phyloP scores from a whole-genome alignment of 2,797 vertebrate genomes.

The Odontamblyopus lacepedii region DNA sequence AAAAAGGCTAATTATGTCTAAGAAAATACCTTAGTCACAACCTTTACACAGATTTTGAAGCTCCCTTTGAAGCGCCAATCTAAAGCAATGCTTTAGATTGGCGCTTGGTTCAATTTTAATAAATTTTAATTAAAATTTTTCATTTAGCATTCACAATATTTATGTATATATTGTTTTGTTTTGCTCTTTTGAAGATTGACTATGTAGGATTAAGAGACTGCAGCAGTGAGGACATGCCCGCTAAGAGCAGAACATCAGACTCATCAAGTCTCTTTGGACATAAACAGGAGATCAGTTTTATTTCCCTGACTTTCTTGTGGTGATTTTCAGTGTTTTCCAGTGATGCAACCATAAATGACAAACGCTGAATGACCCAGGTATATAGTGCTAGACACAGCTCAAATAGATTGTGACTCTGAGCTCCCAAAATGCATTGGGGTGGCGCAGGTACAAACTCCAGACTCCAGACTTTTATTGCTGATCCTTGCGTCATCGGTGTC shows the following conservation, averaged over 20 bases:
- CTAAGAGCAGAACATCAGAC: background rate
- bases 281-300: background rate
- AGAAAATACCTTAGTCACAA: conserved; percentile 1
- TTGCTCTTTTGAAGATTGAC: background rate
- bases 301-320: background rate
- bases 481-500: conserved; percentile 58
- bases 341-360: conserved; percentile 11
- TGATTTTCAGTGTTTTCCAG: background rate
- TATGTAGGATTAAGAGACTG: too few relatives aligned
- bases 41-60: background rate
- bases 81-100: background rate
- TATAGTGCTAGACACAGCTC: conserved; percentile 14
- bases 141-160: background rate
- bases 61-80: too few relatives aligned
- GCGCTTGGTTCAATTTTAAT: background rate
- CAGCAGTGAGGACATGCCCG: too few relatives aligned
- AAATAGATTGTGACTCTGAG: conserved; percentile 10
- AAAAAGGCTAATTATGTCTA: conserved; percentile 1
- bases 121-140: too few relatives aligned
- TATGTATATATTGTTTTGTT: background rate
- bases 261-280: background rate
- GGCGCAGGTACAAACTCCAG: conserved; percentile 34
- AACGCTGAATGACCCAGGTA: conserved; percentile 12
- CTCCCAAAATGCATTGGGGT: conserved; percentile 41
- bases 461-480: conserved; percentile 48